These are phyloP conservation scores for Eurypyga helias DNA, from an alignment of 2,113 vertebrate genomes.

Conservation along the genomic window DNA sequence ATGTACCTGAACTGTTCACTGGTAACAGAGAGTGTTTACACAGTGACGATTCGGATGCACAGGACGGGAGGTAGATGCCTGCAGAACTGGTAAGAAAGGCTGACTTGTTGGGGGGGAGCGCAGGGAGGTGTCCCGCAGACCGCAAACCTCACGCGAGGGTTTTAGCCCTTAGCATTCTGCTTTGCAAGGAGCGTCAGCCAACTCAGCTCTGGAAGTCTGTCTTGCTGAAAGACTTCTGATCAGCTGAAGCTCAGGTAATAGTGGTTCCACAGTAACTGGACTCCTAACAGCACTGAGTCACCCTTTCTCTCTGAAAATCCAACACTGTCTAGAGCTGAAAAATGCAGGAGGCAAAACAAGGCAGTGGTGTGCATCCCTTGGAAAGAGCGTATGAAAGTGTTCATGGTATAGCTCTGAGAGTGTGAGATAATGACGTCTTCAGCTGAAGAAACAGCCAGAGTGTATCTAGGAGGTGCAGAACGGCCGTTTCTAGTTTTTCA, in stretches of 20 bases:
- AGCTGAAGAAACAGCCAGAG: background rate
- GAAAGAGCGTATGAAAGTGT: background rate
- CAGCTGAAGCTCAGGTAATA: background rate
- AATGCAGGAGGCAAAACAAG: background rate
- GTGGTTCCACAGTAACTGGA: background rate
- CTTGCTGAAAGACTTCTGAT: background rate
- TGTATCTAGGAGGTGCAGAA: background rate
- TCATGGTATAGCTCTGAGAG: background rate
- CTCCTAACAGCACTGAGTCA: background rate
- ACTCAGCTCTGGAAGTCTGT: background rate
- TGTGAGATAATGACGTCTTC: background rate
- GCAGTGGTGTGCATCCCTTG: background rate
- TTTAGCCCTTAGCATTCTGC: background rate
- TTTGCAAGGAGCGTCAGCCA: background rate
- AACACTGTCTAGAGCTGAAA: background rate
- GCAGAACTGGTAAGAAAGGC: background rate
- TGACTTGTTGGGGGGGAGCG: background rate
- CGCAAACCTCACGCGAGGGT: background rate
- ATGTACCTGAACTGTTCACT: background rate
- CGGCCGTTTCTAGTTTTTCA: background rate
- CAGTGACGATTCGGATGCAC: background rate
- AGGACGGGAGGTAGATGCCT: background rate
- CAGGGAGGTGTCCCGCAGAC: background rate
- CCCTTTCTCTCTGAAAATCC: background rate
- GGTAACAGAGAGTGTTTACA: background rate